These are phyloP conservation scores for Rugalucina vietnamica DNA, from an alignment of 2,888 invertebrate species.

Conservation along the genomic window DNA sequence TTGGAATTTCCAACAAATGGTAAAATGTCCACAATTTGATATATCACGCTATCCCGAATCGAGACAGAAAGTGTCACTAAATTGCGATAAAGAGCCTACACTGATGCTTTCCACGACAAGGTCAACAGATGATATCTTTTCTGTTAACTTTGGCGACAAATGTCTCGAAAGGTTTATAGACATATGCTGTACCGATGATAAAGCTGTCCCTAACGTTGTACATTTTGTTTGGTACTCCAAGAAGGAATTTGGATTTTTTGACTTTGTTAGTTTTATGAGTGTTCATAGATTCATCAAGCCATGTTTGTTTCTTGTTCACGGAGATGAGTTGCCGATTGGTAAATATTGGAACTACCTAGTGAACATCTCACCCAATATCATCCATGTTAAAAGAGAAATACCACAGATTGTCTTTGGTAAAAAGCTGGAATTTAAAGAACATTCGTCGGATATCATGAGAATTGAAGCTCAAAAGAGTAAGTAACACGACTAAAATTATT, in stretches of 20 bases:
- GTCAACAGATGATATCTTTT: slow-evolving; percentile 7
- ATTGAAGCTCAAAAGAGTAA: slow-evolving; percentile 53
- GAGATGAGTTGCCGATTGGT: slow-evolving; percentile 57
- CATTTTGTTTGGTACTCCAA: slow-evolving; percentile 62
- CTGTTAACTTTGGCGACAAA: slow-evolving; percentile 37
- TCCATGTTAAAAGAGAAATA: slow-evolving; percentile 48
- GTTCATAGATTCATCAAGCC: slow-evolving; percentile 62
- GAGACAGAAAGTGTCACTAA: too few relatives aligned
- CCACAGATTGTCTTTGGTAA: slow-evolving; percentile 54
- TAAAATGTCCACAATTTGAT: too few relatives aligned
- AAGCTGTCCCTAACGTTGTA: slow-evolving; percentile 59
- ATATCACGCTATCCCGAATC: too few relatives aligned
- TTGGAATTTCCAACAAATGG: too few relatives aligned
- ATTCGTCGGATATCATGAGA: slow-evolving; percentile 64
- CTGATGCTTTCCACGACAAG: background rate
- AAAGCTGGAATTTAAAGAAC: slow-evolving; percentile 43
- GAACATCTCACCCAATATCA: slow-evolving; percentile 52
- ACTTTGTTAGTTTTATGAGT: slow-evolving; percentile 64
- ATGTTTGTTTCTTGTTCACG: slow-evolving; percentile 67
- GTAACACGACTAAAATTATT: too few relatives aligned
- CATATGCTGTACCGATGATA: slow-evolving; percentile 43
- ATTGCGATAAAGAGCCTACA: too few relatives aligned
- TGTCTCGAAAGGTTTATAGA: slow-evolving; percentile 51
- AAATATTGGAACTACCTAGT: slow-evolving; percentile 63
- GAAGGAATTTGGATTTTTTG: slow-evolving; percentile 44